Evolutionary conservation across 2,113 vertebrate genomes (phyloP), one percentile per base, ranked within the genome.

Genomic region (Colistium nudipinnis): DNA sequence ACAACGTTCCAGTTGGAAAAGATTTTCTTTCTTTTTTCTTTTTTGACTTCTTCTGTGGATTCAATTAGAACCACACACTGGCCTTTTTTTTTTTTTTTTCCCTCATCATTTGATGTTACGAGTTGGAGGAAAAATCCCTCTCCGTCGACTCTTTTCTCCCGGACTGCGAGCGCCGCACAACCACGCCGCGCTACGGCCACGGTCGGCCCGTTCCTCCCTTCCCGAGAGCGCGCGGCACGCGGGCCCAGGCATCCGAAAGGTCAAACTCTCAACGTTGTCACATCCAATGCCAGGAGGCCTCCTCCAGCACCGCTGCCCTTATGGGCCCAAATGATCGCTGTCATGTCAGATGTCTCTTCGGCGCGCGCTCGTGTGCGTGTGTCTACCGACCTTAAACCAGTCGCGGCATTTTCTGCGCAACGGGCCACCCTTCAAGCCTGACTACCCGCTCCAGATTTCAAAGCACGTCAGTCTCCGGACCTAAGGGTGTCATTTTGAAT

Each of bases 231-330:
- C n/a, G n/a, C n/a, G n/a, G n/a, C n/a, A n/a, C n/a, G n/a, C n/a
- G 80, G 74, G 74, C 68, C 71, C 35, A 35, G 74, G 57, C 60
- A 48, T 60, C 61, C 20, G n/a, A 70, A 89, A 88, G 86, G 78
- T 88, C 88, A 84, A 67, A 68, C 77, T 83, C 76, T 81, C 75
- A 86, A 81, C 61, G 81, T 81, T 69, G 84, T 81, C 78, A 80
- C 67, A 59, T 73, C 25, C 41, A 82, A 68, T 41, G 71, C 66
- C 76, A 67, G 73, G 41, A 2, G 56, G 70, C 62, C 41, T 81
- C 70, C 61, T 78, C 63, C 7, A 64, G 71, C 65, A 62, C 20
- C 13, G 1, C 48, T 61, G 27, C 36, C 62, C 62, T 59, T 36
- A 56, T 45, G 57, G 75, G 79, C 45, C 61, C 54, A 67, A 75